Base-by-base conservation (phyloP, 2,797 vertebrate genomes). In the Cercopithecus neglectus region DNA sequence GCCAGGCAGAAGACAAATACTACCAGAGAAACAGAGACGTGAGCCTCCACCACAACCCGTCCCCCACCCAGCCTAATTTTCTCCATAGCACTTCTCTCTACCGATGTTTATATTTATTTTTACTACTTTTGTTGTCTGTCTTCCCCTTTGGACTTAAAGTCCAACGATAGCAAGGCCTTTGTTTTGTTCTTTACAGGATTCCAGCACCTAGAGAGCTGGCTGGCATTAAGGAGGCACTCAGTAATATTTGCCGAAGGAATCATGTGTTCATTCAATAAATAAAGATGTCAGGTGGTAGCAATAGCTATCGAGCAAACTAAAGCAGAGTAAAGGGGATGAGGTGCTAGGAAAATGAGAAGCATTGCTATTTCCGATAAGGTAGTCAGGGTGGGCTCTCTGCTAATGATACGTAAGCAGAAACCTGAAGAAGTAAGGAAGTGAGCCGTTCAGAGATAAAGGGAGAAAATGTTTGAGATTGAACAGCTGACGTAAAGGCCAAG, bases 111-210 rank as follows among this genome's bases (percentile, higher is more conserved):
- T 22, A 46, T 91, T 89, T 89, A 84, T 82, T 80, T 87, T 92
- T 46, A 24, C 75, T 75, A 9, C 44, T 59, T 44, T 72, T 85
- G 39, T 87, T 70, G 28, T 59, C 72, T 84, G 50, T 74, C 46
- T 93, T 96, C 39, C 55, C 67, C 64, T 7, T 26, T 86, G 82
- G 72, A 59, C 78, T 57, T 79, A 24, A 36, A 85, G 21, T 74
- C 78, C 82, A 80, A 1, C 4, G 53, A 95, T 16, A 79, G 48
- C 72, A 61, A 78, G 44, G 39, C 44, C 41, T 92, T 64, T 87
- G 59, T 90, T 95, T 90, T 89, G 57, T 91, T 89, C 75, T 95
- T 81, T 67, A 30, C 33, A 55, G 79, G 86, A 91, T 72, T 72
- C 82, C 50, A 78, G 85, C 36, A 89, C 64, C 85, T 21, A 11